Percentiles rank a stretch among this genome's conserved stretches.
phyloP scores from a whole-genome alignment of 2,113 vertebrate genomes.

The Syrmaticus mikado region DNA sequence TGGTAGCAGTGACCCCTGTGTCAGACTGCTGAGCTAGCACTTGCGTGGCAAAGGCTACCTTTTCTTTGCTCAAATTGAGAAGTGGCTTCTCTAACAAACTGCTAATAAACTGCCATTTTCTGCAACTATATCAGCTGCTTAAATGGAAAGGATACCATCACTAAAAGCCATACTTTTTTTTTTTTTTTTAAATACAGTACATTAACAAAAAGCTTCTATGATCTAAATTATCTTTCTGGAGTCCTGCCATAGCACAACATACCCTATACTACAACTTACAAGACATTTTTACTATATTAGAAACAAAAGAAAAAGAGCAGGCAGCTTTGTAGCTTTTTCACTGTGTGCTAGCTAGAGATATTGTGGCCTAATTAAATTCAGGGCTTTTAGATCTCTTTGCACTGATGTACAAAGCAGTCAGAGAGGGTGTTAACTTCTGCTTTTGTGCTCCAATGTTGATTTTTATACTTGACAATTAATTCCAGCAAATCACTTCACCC shows the following conservation, averaged over 20 bases:
- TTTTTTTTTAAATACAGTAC: not conserved
- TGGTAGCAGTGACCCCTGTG: not conserved
- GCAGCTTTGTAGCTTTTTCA: not conserved
- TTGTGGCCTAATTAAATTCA: not conserved
- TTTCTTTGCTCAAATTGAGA: not conserved
- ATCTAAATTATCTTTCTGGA: not conserved
- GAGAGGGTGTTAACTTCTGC: not conserved
- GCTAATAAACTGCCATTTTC: not conserved
- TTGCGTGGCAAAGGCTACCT: fast-evolving
- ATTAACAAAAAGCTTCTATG: not conserved
- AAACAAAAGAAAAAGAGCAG: not conserved
- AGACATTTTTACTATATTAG: not conserved
- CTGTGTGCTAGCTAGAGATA: not conserved
- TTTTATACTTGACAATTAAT: not conserved
- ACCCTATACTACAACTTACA: not conserved
- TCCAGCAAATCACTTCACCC: not conserved
- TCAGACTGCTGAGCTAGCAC: not conserved
- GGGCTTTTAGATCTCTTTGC: not conserved
- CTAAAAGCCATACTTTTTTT: not conserved
- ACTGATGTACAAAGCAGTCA: not conserved
- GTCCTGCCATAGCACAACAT: too few relatives aligned
- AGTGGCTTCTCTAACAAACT: not conserved
- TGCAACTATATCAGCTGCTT: not conserved
- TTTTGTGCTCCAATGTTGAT: not conserved
- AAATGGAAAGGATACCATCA: not conserved